Evolutionary conservation across 2,888 invertebrate genomes (phyloP), one percentile per base, ranked within the genome.

Genomic region (Euproctis similis): DNA sequence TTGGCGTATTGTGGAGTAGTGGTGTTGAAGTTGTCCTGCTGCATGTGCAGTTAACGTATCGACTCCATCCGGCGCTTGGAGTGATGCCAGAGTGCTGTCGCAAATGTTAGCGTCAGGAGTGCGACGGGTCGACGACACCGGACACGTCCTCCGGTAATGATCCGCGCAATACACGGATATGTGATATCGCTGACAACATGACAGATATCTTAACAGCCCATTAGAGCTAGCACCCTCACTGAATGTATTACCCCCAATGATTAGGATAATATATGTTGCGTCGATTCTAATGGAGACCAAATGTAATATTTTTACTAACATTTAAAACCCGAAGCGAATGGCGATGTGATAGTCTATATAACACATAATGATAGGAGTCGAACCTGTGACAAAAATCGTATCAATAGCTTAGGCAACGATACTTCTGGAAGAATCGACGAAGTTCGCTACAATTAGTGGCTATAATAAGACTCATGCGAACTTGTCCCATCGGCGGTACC

Each of bases 1-100:
- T 34, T 26, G 30, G 22, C 6, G 14, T 14, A 14, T 14, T 14
- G 6, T 14, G 14, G 4, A 14, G 14, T 4, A 4, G 4, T 14
- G 14, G 8, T 21, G 8, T 21, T 10, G 21, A 19, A 9, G 21
- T 38, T 39, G 34, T 36, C 34, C 22, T 26, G 42, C 30, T 63
- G 62, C 62, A 61, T 50, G 46, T 59, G 59, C 46, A 46, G 30
- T 31, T 40, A 46, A 55, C 49, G 54, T 54, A 57, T 56, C 47
- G 54, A 56, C 53, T 60, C 45, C 56, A 49, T 56, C 55, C 56
- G 65, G 68, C 64, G 67, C 61, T 70, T 78, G 78, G 78, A 73
- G 48, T 30, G 28, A 11, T 62, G 78, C 78, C 80, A 78, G 67
- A 43, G 43, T 53, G 54, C 53, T 57, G 63, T 64, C 59, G 66